Evolutionary conservation across 92 coral and sea anemone genomes (phyloP).

Genomic region (Zoanthus sociatus): DNA sequence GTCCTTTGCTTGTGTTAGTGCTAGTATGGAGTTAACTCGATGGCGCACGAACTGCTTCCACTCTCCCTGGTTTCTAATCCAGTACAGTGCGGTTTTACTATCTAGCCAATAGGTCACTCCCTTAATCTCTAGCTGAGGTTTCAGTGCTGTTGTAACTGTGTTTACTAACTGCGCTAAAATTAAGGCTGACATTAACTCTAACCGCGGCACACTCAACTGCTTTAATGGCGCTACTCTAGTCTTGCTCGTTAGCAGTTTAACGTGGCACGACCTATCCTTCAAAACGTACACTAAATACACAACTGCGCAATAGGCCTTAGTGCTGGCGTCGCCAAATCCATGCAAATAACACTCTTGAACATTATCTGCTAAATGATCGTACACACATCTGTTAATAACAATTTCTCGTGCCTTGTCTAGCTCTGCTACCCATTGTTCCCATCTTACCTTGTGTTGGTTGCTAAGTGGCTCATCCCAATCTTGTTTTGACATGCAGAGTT

Average conservation of each 20-base stretch:
- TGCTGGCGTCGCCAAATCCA: slow-evolving; percentile 26
- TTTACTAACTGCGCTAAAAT: slow-evolving; percentile 38
- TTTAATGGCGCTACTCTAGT: slow-evolving; percentile 48
- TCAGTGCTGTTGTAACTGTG: slow-evolving; percentile 30
- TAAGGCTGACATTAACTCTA: slow-evolving; percentile 53
- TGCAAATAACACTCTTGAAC: slow-evolving; percentile 39
- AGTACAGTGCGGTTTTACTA: slow-evolving; percentile 50
- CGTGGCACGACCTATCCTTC: background rate
- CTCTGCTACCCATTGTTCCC: slow-evolving; percentile 38
- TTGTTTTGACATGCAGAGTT: slow-evolving; percentile 16
- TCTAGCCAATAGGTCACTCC: slow-evolving; percentile 54
- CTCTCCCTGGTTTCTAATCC: slow-evolving; percentile 46
- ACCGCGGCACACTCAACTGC: slow-evolving; percentile 40
- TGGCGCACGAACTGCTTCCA: slow-evolving; percentile 64
- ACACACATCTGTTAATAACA: slow-evolving; percentile 22
- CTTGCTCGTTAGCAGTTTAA: slow-evolving; percentile 6
- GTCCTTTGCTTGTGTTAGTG: slow-evolving; percentile 21
- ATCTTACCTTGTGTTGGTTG: background rate
- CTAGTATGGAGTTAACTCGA: slow-evolving; percentile 38
- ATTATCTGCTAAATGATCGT: background rate
- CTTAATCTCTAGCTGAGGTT: slow-evolving; percentile 7
- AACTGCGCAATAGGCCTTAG: slow-evolving; percentile 44
- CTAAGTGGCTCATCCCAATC: slow-evolving; percentile 44
- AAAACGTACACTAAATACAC: slow-evolving; percentile 28
- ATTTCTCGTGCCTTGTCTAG: slow-evolving; percentile 33